phyloP scores from a whole-genome alignment of 2,888 invertebrate genomes.

The Limnephilus lunatus region DNA sequence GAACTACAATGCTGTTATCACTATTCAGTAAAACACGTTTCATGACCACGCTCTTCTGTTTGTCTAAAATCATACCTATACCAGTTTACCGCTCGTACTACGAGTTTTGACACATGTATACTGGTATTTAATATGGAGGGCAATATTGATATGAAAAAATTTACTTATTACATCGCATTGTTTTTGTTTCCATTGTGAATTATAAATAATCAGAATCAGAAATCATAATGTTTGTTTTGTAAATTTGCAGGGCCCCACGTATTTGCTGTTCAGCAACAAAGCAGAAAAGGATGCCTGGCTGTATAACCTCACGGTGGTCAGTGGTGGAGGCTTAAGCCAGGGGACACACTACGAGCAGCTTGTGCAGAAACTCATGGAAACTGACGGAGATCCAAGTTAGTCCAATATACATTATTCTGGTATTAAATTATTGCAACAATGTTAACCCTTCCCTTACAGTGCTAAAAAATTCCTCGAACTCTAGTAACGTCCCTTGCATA shows the following conservation, averaged over 20 bases:
- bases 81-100: too few species aligned
- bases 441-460: too few species aligned
- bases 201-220: not conserved
- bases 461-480: too few species aligned
- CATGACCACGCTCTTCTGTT: not conserved
- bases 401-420: slow-evolving; percentile 63
- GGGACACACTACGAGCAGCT: slow-evolving; percentile 98
- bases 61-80: too few species aligned
- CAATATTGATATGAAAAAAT: not conserved
- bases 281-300: slow-evolving; percentile 95
- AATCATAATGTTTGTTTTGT: not conserved
- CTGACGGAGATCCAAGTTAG: slow-evolving; percentile 94
- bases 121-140: too few species aligned
- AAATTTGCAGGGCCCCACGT: slow-evolving; percentile 88
- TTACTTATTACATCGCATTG: not conserved
- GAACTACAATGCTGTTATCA: not conserved
- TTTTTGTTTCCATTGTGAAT: slow-evolving; percentile 17
- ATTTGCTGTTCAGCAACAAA: slow-evolving; percentile 93
- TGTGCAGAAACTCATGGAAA: slow-evolving; percentile 97
- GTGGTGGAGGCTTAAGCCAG: slow-evolving; percentile 92
- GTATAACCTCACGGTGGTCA: slow-evolving; percentile 92
- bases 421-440: too few species aligned
- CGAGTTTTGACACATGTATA: too few species aligned
- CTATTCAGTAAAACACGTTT: not conserved
- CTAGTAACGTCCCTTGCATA: too few species aligned